Conservation (phyloP, 2,888 invertebrate species). For the Drosophila nigritarsus region DNA sequence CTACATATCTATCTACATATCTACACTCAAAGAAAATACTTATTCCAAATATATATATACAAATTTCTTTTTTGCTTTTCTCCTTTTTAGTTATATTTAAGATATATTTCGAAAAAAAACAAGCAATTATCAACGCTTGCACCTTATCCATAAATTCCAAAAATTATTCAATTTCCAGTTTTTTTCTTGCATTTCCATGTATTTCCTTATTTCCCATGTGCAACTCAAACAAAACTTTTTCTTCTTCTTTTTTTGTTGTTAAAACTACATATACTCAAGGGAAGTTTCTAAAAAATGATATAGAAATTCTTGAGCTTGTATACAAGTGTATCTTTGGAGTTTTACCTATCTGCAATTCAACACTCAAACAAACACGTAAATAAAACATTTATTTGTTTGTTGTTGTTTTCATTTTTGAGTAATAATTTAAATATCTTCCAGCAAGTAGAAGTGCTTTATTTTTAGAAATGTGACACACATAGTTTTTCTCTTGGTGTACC, state of each 20-base stretch:
- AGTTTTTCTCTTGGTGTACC: background rate
- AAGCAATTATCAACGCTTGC: background rate
- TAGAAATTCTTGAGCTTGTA: no score
- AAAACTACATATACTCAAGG: no score
- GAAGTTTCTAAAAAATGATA: no score
- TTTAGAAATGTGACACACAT: background rate
- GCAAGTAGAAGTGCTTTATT: no score
- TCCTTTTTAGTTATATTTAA: background rate
- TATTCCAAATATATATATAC: background rate
- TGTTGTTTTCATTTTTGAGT: no score
- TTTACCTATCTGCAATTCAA: background rate
- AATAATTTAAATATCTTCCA: no score
- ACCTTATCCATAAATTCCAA: background rate
- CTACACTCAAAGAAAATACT: background rate
- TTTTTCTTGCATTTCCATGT: background rate
- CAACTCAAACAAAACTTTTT: no score
- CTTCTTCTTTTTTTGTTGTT: no score
- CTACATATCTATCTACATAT: conserved; percentile 16
- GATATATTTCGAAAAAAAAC: background rate
- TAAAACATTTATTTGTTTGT: no score
- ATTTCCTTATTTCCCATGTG: no score
- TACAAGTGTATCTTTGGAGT: background rate
- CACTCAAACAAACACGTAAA: background rate
- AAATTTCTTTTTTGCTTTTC: background rate
- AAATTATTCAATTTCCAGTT: background rate